phyloP scores from a whole-genome alignment of 2,797 vertebrate genomes.

The Melopsittacus undulatus region DNA sequence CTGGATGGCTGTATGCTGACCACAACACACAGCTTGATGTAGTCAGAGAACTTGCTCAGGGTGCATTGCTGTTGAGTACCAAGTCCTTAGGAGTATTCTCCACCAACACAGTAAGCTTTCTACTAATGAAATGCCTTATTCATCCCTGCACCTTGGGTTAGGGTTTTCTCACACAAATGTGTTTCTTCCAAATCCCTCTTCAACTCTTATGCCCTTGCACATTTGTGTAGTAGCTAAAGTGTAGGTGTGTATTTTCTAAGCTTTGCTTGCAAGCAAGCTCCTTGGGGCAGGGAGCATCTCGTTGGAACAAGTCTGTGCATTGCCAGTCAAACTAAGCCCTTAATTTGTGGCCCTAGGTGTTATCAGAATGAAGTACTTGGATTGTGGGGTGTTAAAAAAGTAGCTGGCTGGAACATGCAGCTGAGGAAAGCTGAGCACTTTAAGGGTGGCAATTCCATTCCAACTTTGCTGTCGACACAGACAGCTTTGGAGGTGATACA shows the following conservation, averaged over 20 bases:
- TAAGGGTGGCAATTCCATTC: not conserved
- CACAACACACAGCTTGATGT: not conserved
- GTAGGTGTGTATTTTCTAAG: constrained; percentile 17
- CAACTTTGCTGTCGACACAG: not conserved
- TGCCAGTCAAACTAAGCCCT: constrained; percentile 45
- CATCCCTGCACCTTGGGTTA: not conserved
- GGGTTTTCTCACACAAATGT: not conserved
- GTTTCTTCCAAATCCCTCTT: not conserved
- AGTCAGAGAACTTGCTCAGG: not conserved
- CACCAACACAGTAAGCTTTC: not conserved
- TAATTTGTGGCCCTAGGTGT: constrained; percentile 51
- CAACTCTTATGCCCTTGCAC: not conserved
- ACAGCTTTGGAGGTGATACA: not conserved
- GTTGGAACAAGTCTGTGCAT: constrained; percentile 40
- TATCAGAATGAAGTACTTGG: constrained; percentile 53
- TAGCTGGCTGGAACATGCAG: constrained; percentile 35
- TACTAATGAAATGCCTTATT: not conserved
- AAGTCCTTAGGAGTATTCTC: not conserved
- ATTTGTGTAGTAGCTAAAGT: not conserved
- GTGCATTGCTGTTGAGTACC: not conserved
- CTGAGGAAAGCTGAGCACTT: not conserved
- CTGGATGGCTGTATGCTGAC: not conserved
- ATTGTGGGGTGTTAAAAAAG: constrained; percentile 33
- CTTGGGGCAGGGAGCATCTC: constrained; percentile 44
- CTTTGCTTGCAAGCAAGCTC: constrained; percentile 18